Evolutionary conservation across 1,140 invertebrate genomes (phyloP).

Genomic region (Lepidurus apus): DNA sequence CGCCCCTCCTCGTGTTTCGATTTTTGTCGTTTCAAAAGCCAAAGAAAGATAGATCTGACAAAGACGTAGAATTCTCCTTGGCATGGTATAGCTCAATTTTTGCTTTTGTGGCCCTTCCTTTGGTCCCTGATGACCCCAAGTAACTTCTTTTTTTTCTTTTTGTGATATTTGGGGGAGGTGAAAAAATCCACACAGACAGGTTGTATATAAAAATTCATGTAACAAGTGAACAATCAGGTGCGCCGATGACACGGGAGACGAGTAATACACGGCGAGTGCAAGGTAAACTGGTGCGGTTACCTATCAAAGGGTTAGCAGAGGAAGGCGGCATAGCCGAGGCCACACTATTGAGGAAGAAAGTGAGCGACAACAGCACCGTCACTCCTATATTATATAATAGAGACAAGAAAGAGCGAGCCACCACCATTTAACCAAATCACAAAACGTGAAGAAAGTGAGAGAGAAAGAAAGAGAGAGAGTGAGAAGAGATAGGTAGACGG

Average conservation of each 20-base stretch:
- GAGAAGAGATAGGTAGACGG: conserved; percentile 1
- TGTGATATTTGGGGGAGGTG: background rate
- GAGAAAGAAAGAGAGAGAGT: conserved; percentile 30
- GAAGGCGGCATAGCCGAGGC: conserved; percentile 59
- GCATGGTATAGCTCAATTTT: background rate
- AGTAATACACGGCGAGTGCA: background rate
- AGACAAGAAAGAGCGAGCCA: conserved; percentile 31
- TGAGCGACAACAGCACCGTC: conserved; percentile 64
- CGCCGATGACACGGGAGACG: conserved; percentile 6
- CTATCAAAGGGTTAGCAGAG: conserved; percentile 61
- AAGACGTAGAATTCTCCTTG: background rate
- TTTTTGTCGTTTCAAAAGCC: too few relatives aligned
- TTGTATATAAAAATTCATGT: background rate
- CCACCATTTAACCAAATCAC: conserved; percentile 26
- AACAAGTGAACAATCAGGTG: conserved; percentile 18
- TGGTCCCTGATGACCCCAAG: background rate
- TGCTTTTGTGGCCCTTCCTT: conserved; percentile 16
- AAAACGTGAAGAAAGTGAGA: background rate
- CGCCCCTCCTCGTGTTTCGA: too few relatives aligned
- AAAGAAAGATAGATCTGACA: background rate
- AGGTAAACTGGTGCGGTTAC: conserved; percentile 42
- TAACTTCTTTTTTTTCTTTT: conserved; percentile 1
- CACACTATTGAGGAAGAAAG: conserved; percentile 65
- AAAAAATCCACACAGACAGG: conserved; percentile 9
- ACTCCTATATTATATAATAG: conserved; percentile 49